Base-by-base conservation (phyloP, 2,797 vertebrate species). In the Psittacula echo region DNA sequence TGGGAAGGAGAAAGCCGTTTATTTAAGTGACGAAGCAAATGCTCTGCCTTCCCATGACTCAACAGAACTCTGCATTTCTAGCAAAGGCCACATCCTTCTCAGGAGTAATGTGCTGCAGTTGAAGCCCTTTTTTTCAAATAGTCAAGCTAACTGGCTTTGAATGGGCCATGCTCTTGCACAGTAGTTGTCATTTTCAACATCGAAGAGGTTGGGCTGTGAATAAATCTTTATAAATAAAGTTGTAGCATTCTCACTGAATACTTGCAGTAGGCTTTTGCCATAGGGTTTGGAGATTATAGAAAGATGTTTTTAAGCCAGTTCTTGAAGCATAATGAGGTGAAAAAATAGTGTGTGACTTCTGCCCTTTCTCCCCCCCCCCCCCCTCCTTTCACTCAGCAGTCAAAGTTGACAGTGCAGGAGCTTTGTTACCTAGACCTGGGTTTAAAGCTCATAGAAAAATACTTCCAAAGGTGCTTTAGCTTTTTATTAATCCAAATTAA, bases 1-100 rank as follows among this genome's bases (percentile, higher is more conserved):
- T 60, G 70, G 61, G 80, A 85, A 89, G 64, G 60, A 93, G 56
- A 94, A 94, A 58, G 51, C 37, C 84, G 44, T 95, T 91, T 92
- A 37, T 89, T 86, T 79, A 89, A 87, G 48, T 87, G 93, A 89
- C 77, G 58, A 34, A 68, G 80, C 71, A 79, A 85, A 70, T 67
- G 45, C 37, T 44, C 16, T 64, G 42, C 32, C 79, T 90, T 94
- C 72, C 51, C 0, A 4, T 94, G 91, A 96, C 88, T 93, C 74
- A 41, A 86, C 79, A 88, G 16, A 90, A 73, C 29, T n/a, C 27
- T 7, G 1, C 5, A 6, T 53, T 82, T 74, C 12, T 24, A 91
- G 26, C 51, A 53, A 56, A 42, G 51, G 45, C 37, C 50, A 68
- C 26, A 9, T 14, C 61, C 11, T 11, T 62, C 47, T 82, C 27